phyloP scores from a whole-genome alignment of 2,113 vertebrate species.

The Urocolius indicus region DNA sequence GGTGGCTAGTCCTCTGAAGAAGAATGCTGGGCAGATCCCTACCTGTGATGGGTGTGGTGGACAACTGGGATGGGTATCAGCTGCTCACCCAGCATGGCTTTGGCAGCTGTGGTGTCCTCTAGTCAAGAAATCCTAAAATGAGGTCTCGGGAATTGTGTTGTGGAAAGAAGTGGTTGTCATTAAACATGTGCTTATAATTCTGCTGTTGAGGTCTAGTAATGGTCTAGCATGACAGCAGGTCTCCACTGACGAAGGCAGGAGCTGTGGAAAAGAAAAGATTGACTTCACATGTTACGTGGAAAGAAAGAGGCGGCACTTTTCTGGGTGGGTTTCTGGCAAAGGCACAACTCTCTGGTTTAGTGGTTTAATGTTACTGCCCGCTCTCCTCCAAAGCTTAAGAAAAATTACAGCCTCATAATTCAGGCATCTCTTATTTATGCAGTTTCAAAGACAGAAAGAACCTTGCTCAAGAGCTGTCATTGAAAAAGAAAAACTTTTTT shows the following conservation, averaged over 20 bases:
- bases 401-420: not conserved
- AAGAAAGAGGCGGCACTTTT: not conserved
- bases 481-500: conserved; percentile 7
- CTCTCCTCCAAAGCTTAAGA: not conserved
- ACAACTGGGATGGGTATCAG: not conserved
- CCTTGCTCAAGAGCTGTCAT: conserved; percentile 44
- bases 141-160: not conserved
- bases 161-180: not conserved
- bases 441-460: conserved; percentile 46
- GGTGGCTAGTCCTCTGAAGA: not conserved
- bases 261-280: not conserved
- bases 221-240: accelerated
- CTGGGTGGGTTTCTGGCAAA: not conserved
- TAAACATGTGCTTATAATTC: not conserved
- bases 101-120: not conserved
- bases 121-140: not conserved
- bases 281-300: accelerated
- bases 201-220: not conserved
- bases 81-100: not conserved
- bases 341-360: not conserved
- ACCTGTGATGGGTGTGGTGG: accelerated
- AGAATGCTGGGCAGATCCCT: not conserved
- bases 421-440: conserved; percentile 57
- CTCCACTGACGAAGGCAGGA: not conserved
- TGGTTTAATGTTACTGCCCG: not conserved